phyloP scores from a whole-genome alignment of 2,797 vertebrate genomes.

The Rhynchonycteris naso region DNA sequence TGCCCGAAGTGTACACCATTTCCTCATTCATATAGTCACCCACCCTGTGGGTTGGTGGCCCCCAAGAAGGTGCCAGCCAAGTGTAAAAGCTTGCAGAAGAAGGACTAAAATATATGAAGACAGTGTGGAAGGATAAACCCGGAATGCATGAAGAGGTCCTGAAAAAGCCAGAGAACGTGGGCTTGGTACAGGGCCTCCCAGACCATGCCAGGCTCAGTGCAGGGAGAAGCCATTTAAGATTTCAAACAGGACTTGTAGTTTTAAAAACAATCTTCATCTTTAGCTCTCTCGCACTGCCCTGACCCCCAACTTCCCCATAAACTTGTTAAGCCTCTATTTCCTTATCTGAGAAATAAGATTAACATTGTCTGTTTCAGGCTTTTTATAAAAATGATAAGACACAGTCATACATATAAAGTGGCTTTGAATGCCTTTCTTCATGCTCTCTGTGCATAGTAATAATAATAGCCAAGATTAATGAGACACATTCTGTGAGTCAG shows the following conservation, averaged over 20 bases:
- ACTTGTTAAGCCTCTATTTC: background rate
- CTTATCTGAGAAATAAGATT: background rate
- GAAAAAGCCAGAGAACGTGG: background rate
- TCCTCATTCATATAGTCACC: background rate
- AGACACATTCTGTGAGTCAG: background rate
- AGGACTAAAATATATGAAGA: background rate
- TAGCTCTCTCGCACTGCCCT: background rate
- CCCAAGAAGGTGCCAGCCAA: background rate
- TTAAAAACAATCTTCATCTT: background rate
- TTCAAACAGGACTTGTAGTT: background rate
- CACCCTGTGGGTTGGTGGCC: fast-evolving
- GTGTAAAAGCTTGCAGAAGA: background rate
- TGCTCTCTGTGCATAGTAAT: background rate
- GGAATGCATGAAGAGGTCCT: background rate
- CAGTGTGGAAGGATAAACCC: background rate
- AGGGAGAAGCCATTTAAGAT: background rate
- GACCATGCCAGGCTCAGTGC: background rate
- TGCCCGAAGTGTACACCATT: fast-evolving
- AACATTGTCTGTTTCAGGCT: background rate
- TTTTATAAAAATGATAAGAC: background rate
- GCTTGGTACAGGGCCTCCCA: background rate
- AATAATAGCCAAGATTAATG: background rate
- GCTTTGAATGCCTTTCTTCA: background rate
- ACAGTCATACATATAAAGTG: background rate
- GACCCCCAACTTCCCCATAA: background rate